Conservation (phyloP, 2,113 vertebrate species). For the Ctenodactylus gundi region DNA sequence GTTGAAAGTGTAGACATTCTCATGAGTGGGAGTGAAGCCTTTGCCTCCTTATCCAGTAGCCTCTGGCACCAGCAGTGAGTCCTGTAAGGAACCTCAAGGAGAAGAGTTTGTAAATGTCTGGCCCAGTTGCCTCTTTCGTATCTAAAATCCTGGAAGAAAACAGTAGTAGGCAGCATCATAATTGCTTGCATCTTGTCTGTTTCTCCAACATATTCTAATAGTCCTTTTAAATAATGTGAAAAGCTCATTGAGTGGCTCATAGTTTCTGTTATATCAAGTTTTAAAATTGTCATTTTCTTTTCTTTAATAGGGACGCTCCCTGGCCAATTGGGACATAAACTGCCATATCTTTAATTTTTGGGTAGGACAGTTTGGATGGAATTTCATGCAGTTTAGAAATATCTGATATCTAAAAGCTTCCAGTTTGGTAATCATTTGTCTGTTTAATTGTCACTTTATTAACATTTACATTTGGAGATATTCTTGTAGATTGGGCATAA, state of each 20-base stretch:
- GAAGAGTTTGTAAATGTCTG: not conserved
- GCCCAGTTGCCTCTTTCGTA: not conserved
- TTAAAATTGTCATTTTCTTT: not conserved
- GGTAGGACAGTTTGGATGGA: not conserved
- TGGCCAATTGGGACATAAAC: not conserved
- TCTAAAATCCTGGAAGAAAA: not conserved
- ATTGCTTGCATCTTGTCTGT: not conserved
- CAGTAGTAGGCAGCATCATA: rapidly evolving
- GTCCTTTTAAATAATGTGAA: not conserved
- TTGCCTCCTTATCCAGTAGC: not conserved
- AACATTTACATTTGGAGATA: conserved; percentile 29
- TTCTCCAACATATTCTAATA: not conserved
- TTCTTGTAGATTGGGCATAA: not conserved
- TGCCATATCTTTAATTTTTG: not conserved
- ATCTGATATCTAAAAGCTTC: conserved; percentile 38
- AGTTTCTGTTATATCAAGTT: not conserved
- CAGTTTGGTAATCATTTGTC: conserved; percentile 39
- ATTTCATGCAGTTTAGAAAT: conserved; percentile 42
- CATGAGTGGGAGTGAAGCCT: not conserved
- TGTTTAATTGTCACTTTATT: conserved; percentile 51
- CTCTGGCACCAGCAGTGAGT: not conserved
- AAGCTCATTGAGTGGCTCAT: not conserved
- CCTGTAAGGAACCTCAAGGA: not conserved
- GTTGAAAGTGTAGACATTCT: not conserved
- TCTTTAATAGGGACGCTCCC: conserved; percentile 12